Percentiles rank a stretch among this genome's conserved stretches.
Conservation (phyloP, 2,888 invertebrate species). For the Cheiracanthium punctorium region DNA sequence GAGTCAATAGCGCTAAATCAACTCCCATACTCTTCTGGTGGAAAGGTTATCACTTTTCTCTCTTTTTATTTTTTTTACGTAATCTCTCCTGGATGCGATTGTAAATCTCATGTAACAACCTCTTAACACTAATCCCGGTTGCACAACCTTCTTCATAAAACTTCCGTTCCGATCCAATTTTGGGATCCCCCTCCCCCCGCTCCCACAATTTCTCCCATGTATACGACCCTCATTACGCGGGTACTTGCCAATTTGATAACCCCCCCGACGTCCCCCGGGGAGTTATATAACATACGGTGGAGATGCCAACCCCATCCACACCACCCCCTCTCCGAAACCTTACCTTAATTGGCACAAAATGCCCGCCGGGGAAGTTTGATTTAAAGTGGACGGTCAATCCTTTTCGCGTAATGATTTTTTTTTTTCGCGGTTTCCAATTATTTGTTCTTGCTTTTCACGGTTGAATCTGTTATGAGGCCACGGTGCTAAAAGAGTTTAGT, state of each 20-base stretch:
- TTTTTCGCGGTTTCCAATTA: background rate
- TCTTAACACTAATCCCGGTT: background rate
- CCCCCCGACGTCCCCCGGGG: background rate
- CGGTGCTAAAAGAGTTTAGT: no score
- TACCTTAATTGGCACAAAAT: conserved; percentile 46
- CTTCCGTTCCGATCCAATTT: background rate
- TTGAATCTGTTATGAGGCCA: no score
- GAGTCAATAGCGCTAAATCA: no score
- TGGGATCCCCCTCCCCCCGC: no score
- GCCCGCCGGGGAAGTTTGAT: conserved; percentile 30
- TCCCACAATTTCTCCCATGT: background rate
- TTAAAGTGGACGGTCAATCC: conserved; percentile 35
- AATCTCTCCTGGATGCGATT: background rate
- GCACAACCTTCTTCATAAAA: no score
- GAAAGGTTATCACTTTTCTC: no score
- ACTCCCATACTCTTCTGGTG: no score
- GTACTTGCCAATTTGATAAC: background rate
- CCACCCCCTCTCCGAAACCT: background rate
- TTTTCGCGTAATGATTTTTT: background rate
- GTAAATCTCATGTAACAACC: conserved; percentile 4
- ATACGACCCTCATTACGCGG: conserved; percentile 1
- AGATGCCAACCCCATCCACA: no score
- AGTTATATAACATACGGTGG: no score
- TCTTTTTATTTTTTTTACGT: no score
- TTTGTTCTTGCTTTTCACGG: no score